phyloP scores from a whole-genome alignment of 2,888 invertebrate species.

The Drosophila prostipennis region DNA sequence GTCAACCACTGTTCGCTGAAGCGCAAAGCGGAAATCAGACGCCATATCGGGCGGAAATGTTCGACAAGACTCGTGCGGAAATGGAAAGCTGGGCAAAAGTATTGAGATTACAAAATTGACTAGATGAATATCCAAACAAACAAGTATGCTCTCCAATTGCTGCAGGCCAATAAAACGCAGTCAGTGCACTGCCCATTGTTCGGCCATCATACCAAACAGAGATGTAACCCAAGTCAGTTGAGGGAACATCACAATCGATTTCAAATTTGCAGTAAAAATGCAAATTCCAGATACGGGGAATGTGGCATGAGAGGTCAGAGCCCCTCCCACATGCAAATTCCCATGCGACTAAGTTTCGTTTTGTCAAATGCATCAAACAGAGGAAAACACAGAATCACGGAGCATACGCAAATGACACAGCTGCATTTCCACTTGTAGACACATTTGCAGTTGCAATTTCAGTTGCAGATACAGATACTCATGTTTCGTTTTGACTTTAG shows the following conservation, averaged over 20 bases:
- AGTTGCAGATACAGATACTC: constrained; percentile 14
- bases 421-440: constrained; percentile 7
- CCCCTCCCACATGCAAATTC: constrained; percentile 35
- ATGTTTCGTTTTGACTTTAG: neutral
- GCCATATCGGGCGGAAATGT: constrained; percentile 70
- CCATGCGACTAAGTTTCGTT: constrained; percentile 44
- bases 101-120: constrained; percentile 27
- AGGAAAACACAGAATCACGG: constrained; percentile 17
- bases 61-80: constrained; percentile 63
- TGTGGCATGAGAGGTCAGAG: constrained; percentile 9
- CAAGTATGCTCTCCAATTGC: constrained; percentile 6
- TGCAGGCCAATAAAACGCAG: constrained; percentile 22
- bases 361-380: constrained; percentile 47
- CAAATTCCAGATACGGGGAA: constrained; percentile 41
- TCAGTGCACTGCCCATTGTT: neutral
- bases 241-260: constrained; percentile 57
- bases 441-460: constrained; percentile 12
- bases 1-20: constrained; percentile 48
- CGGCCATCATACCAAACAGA: constrained; percentile 9
- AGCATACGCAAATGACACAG: constrained; percentile 29
- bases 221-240: constrained; percentile 44
- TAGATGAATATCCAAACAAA: constrained; percentile 13
- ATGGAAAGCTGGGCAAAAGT: constrained; percentile 51
- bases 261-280: constrained; percentile 64
- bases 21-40: constrained; percentile 71